Conservation (phyloP, 2,113 vertebrate species). For the Clarias batrachus region DNA sequence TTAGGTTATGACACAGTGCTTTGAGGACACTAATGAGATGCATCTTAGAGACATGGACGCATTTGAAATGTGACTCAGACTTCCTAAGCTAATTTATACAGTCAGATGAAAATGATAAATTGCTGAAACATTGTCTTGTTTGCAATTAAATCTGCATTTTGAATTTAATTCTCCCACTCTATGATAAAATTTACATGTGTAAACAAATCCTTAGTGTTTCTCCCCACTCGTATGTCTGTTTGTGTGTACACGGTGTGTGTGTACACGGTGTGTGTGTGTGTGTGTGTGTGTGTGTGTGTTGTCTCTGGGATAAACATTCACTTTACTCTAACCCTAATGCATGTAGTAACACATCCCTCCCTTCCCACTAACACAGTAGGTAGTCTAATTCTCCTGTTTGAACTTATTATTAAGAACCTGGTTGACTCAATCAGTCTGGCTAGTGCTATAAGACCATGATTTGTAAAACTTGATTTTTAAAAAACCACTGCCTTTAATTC, state of each 20-base stretch:
- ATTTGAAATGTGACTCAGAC: background rate
- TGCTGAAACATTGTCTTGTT: background rate
- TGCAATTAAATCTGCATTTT: background rate
- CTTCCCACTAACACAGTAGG: background rate
- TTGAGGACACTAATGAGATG: background rate
- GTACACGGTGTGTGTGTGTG: background rate
- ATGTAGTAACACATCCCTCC: no score
- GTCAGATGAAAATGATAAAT: background rate
- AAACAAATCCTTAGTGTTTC: constrained; percentile 17
- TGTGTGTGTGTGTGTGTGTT: constrained; percentile 20
- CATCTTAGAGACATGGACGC: background rate
- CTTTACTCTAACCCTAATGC: no score
- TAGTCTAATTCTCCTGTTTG: background rate
- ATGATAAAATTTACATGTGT: background rate
- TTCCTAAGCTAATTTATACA: background rate
- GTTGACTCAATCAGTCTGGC: background rate
- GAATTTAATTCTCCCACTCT: background rate
- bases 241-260: background rate
- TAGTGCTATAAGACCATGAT: background rate
- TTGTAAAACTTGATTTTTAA: background rate
- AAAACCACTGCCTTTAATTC: background rate
- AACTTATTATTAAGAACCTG: background rate
- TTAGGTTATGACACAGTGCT: background rate
- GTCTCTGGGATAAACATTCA: no score
- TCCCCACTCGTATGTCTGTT: constrained; percentile 34